A percentile compares a stretch with the other conserved stretches of the same genome.
These are phyloP conservation scores for Centropus unirufus DNA, from an alignment of 2,113 vertebrate genomes.

Conservation along the genomic window DNA sequence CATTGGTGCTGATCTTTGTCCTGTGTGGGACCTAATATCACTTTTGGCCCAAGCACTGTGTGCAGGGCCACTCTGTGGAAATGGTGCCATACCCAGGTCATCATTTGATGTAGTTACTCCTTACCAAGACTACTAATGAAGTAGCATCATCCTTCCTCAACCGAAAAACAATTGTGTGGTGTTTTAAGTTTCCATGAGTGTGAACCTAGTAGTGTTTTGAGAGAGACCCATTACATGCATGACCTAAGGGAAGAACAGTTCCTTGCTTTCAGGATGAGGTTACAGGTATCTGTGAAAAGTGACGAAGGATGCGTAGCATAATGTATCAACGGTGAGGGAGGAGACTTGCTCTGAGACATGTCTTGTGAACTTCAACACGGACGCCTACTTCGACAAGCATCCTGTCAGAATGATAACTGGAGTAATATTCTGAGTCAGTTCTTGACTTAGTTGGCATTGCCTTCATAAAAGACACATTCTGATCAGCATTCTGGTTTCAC, in stretches of 20 bases:
- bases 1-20: not conserved
- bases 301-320: not conserved
- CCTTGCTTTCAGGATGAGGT: not conserved
- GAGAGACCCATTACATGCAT: not conserved
- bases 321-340: not conserved
- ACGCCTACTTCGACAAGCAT: not conserved
- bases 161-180: not conserved
- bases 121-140: not conserved
- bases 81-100: not conserved
- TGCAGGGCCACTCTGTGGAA: not conserved
- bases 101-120: not conserved
- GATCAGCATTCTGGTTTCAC: not conserved
- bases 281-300: not conserved
- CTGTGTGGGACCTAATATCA: not conserved
- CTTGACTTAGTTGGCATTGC: not conserved
- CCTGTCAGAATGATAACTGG: not conserved
- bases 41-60: not conserved
- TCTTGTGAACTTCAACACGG: not conserved
- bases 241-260: not conserved
- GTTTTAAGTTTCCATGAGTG: not conserved
- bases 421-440: not conserved
- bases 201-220: not conserved
- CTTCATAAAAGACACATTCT: not conserved
- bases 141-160: not conserved
- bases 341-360: not conserved